Base-by-base conservation (phyloP, 2,888 invertebrate species). In the Cheilosia variabilis region DNA sequence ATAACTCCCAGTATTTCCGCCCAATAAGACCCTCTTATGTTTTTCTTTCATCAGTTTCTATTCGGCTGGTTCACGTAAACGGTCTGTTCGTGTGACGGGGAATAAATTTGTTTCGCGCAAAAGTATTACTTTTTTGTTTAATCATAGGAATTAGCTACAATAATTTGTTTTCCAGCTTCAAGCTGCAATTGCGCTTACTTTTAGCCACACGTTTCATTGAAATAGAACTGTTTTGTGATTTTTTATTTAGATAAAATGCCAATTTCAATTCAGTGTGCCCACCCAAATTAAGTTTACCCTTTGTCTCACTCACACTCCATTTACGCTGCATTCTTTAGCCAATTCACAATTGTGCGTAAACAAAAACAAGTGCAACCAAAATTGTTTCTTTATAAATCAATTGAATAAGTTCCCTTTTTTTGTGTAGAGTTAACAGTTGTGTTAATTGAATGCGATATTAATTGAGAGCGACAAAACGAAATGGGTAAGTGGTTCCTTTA, bases 361-460 rank as follows among this genome's bases (percentile, higher is more conserved):
- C 83, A 84, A 75, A 83, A 84, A 80, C 83, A 84, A 84, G 83
- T 84, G 83, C 83, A 84, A 68, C 68, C 34, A 65, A 78, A 71
- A 41, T 57, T 27, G 2, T 15, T 27, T 22, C 4, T 45, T n/a
- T n/a, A 45, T 45, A 43, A 41, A 15, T 34, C 15, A 73, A 2
- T 58, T 52, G 24, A 52, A 60, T 58, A 31, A 43, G 50, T 68
- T 47, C n/a, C 10, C 15, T 24, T 34, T 31, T 58, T 15, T 34
- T 27, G 34, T 57, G 45, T 53, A 27, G 27, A 27, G 24, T 24
- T 7, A 19, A 57, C 10, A 24, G n/a, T 58, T 43, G 41, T 31
- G 31, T 47, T 43, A 43, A 63, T 75, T 84, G 68, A 58, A 80
- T 84, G 83, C 55, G 41, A 53, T 69, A 53, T 41, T 58, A 69